Percentiles rank a stretch among this genome's conserved stretches.
Conservation (phyloP, 1,140 invertebrate species). For the Luehdorfia chinensis region DNA sequence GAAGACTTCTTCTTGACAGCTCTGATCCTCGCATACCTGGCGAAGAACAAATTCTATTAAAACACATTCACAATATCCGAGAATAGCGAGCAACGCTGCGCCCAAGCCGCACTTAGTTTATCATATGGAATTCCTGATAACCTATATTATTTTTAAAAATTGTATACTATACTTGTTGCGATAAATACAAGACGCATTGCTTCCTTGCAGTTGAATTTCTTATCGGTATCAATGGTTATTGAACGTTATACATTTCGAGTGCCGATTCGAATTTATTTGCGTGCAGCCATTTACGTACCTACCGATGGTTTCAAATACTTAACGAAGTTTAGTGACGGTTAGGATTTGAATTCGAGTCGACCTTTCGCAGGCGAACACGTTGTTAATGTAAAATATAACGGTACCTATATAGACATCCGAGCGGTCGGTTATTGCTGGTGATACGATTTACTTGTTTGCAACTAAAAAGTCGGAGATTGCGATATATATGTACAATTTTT, state of each 20-base stretch:
- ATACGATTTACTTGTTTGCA: constrained; percentile 8
- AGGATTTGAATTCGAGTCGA: neutral
- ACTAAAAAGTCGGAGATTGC: too few relatives aligned
- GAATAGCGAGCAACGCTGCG: constrained; percentile 38
- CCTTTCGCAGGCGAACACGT: neutral
- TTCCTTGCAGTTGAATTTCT: constrained; percentile 53
- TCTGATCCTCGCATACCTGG: constrained; percentile 95
- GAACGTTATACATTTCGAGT: constrained; percentile 25
- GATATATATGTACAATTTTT: too few relatives aligned
- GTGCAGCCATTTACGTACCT: neutral
- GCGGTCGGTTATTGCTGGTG: neutral
- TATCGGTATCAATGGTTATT: constrained; percentile 50
- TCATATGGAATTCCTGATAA: constrained; percentile 69
- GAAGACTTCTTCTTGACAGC: constrained; percentile 94
- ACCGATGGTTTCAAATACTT: constrained; percentile 4
- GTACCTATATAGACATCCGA: constrained; percentile 1
- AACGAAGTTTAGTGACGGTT: constrained; percentile 12
- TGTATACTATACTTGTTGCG: constrained; percentile 56
- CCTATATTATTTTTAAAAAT: constrained; percentile 64
- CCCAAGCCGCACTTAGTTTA: constrained; percentile 48
- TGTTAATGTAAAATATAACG: neutral
- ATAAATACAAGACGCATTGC: constrained; percentile 53
- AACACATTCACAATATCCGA: constrained; percentile 25
- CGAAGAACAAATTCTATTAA: constrained; percentile 29
- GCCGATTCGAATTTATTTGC: constrained; percentile 12